Conservation (phyloP, 2,888 invertebrate species). For the Luperina testacea region DNA sequence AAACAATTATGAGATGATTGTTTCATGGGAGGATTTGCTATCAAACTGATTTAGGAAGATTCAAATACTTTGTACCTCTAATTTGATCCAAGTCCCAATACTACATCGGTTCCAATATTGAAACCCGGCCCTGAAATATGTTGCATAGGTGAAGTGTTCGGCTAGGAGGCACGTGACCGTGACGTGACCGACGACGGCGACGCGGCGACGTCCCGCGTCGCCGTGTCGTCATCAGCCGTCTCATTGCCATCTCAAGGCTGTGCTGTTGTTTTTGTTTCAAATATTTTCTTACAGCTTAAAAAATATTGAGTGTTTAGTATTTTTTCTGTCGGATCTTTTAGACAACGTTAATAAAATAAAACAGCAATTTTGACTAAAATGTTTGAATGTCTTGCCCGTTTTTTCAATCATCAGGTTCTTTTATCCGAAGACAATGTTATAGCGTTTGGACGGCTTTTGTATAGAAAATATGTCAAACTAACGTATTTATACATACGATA, state of each 20-base stretch:
- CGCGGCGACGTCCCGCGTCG: slow-evolving; percentile 22
- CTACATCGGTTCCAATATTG: not conserved
- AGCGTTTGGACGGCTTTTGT: not conserved
- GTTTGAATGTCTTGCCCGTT: not conserved
- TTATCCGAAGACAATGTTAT: no score
- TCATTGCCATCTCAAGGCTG: slow-evolving; percentile 52
- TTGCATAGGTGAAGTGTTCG: slow-evolving; percentile 50
- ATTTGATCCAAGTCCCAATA: slow-evolving; percentile 1
- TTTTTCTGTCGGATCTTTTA: not conserved
- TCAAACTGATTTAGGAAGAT: not conserved
- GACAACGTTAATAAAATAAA: not conserved
- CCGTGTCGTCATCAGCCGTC: slow-evolving; percentile 46
- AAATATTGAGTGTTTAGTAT: slow-evolving; percentile 35
- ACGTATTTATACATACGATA: not conserved
- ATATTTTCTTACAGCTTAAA: slow-evolving; percentile 18
- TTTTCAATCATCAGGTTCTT: not conserved
- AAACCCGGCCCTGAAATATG: slow-evolving; percentile 31
- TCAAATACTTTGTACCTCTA: not conserved
- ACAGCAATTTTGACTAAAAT: not conserved
- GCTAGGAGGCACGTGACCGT: slow-evolving; percentile 64
- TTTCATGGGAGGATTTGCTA: not conserved
- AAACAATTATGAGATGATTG: not conserved
- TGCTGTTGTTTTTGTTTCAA: slow-evolving; percentile 33
- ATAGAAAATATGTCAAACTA: not conserved
- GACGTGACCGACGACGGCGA: slow-evolving; percentile 2